phyloP scores from a whole-genome alignment of 2,888 invertebrate species.

The Argyra leucocephala region DNA sequence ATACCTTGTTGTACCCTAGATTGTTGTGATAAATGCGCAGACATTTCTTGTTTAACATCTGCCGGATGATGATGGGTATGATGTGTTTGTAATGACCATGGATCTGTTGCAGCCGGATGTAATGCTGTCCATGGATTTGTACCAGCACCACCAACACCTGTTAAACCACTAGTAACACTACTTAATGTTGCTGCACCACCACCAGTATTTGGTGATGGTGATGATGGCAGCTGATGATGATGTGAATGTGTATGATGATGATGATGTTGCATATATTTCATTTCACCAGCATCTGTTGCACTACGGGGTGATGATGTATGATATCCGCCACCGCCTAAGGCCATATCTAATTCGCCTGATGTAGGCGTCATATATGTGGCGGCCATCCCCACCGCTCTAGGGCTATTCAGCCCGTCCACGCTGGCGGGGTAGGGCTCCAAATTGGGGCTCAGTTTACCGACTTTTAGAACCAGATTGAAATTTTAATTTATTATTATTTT shows the following conservation, averaged over 20 bases:
- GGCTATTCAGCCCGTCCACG: slow-evolving; percentile 47
- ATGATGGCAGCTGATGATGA: slow-evolving; percentile 60
- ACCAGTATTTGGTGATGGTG: slow-evolving; percentile 53
- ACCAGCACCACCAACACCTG: slow-evolving; percentile 41
- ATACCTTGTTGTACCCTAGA: slow-evolving; percentile 51
- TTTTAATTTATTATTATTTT: not conserved
- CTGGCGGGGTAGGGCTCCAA: slow-evolving; percentile 47
- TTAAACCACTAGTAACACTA: slow-evolving; percentile 27
- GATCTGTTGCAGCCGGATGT: slow-evolving; percentile 60
- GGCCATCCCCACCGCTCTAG: slow-evolving; percentile 80
- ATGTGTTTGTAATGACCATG: slow-evolving; percentile 69
- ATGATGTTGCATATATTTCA: slow-evolving; percentile 85
- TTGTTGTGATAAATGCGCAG: slow-evolving; percentile 45
- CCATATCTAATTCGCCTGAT: slow-evolving; percentile 66
- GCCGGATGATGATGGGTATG: slow-evolving; percentile 66
- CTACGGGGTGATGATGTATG: slow-evolving; percentile 71
- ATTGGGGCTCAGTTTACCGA: slow-evolving; percentile 47
- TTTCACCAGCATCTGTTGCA: slow-evolving; percentile 79
- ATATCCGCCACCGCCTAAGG: slow-evolving; percentile 65
- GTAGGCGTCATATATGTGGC: slow-evolving; percentile 91
- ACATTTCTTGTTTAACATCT: slow-evolving; percentile 72
- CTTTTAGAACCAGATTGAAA: slow-evolving; percentile 36
- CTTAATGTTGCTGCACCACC: slow-evolving; percentile 40
- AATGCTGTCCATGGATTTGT: slow-evolving; percentile 76
- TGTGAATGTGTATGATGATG: slow-evolving; percentile 77